Percentiles rank a stretch among this genome's conserved stretches.
Conservation (phyloP, 1,140 invertebrate genomes). For the Drosophila tani region DNA sequence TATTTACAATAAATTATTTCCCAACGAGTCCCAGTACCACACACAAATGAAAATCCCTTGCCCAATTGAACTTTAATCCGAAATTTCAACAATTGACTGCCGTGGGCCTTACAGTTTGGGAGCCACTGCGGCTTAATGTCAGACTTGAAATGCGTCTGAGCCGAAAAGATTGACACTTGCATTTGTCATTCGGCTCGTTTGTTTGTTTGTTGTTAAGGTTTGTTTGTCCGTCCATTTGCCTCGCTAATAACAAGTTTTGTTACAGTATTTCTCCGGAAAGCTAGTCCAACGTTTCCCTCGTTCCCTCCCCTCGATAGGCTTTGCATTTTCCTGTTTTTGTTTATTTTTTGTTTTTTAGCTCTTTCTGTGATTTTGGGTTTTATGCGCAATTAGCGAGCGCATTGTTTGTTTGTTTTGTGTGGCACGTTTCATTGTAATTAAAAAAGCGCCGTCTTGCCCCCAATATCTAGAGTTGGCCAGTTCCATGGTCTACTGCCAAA, state of each 20-base stretch:
- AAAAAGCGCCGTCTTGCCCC: slow-evolving; percentile 55
- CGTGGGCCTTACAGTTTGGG: slow-evolving; percentile 37
- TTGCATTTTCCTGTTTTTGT: slow-evolving; percentile 59
- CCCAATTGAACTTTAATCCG: slow-evolving; percentile 52
- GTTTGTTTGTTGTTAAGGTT: slow-evolving; percentile 45
- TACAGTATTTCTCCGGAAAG: slow-evolving; percentile 45
- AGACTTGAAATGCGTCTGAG: slow-evolving; percentile 41
- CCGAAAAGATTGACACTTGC: slow-evolving; percentile 65
- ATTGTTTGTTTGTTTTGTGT: slow-evolving; percentile 71
- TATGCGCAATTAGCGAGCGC: slow-evolving; percentile 72
- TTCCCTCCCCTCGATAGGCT: neutral
- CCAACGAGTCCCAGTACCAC: slow-evolving; percentile 11
- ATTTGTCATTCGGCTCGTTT: slow-evolving; percentile 72
- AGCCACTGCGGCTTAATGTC: slow-evolving; percentile 67
- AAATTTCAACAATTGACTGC: slow-evolving; percentile 44
- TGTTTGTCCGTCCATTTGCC: slow-evolving; percentile 74
- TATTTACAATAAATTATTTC: slow-evolving; percentile 18
- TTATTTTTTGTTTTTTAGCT: slow-evolving; percentile 39
- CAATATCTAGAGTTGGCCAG: slow-evolving; percentile 33
- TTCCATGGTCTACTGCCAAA: slow-evolving; percentile 9
- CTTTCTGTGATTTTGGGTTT: slow-evolving; percentile 56
- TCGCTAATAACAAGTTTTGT: slow-evolving; percentile 62
- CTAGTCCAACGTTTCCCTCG: neutral
- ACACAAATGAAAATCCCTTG: slow-evolving; percentile 33
- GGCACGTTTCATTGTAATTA: slow-evolving; percentile 77